Evolutionary conservation across 1,140 invertebrate genomes (phyloP), one percentile per base, ranked within the genome.

Genomic region (Drosophila takahashii): DNA sequence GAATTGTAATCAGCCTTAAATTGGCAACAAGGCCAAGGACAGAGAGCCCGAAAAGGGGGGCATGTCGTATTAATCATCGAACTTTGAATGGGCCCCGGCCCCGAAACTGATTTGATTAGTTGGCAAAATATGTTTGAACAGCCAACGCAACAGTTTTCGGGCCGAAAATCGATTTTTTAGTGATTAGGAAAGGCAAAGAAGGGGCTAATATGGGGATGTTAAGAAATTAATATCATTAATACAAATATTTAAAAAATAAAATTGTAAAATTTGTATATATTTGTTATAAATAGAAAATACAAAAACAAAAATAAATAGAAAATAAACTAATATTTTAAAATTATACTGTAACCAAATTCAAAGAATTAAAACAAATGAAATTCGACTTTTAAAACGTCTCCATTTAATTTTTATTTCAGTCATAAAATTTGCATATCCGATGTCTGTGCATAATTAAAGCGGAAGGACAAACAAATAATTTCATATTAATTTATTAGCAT

Each of bases 1-100:
- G 79, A 89, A 89, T 89, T 80, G 72, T 80, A 89, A 89, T 89
- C 84, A 89, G 78, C 79, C 79, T 45, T 64, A 79, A 74, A 87
- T 87, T 77, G 79, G 58, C 42, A 70, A 56, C 50, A 56, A 69
- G 66, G 62, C 61, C 61, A 65, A 26, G 22, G 52, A 39, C 45
- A 59, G 15, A 4, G 22, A n/a, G 26, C 34, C 13, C 6, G 9
- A 7, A 41, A 64, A 26, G 59, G 59, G 42, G 59, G 42, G 10
- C 42, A n/a, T 18, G 34, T 53, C 70, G 51, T 58, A 75, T 75
- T 75, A 75, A 75, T 75, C 71, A 74, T 75, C 39, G 64, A 65
- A 67, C 36, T 67, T 67, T 65, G 36, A 52, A 67, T 67, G 59
- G 45, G 18, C 22, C 22, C 22, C 22, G 22, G 22, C 22, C 22